These are phyloP conservation scores for Chaetops frenatus DNA, from an alignment of 2,113 vertebrate species.

Conservation along the genomic window DNA sequence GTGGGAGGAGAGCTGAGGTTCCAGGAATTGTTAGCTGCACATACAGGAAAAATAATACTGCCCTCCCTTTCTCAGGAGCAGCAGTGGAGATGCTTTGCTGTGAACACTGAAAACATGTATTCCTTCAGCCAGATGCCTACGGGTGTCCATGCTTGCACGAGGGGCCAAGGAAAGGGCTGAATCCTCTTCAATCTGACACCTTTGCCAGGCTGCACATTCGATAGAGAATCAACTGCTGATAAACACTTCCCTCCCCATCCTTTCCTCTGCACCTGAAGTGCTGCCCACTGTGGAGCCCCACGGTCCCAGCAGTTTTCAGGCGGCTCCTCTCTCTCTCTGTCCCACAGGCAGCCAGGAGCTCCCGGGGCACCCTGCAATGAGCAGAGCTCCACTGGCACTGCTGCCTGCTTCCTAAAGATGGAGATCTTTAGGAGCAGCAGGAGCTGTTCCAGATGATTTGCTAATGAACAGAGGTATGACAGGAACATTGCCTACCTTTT, in stretches of 20 bases:
- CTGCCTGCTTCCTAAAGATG: not conserved
- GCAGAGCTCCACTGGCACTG: not conserved
- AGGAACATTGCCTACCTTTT: not conserved
- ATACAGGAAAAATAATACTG: conserved; percentile 23
- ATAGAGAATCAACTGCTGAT: not conserved
- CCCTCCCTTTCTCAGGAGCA: not conserved
- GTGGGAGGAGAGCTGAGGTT: conserved; percentile 13
- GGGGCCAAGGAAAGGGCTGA: not conserved
- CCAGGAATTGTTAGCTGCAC: conserved; percentile 40
- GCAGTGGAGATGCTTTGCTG: not conserved
- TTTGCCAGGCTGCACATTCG: not conserved
- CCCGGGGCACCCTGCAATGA: accelerated
- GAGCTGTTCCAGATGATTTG: not conserved
- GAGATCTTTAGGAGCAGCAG: not conserved
- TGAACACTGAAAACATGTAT: not conserved
- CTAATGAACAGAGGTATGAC: not conserved
- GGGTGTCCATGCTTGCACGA: accelerated
- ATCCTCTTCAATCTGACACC: not conserved
- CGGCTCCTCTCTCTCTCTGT: not conserved
- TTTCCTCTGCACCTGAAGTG: not conserved
- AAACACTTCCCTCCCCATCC: not conserved
- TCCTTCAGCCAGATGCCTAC: not conserved
- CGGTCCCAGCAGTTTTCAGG: not conserved
- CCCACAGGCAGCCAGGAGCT: not conserved
- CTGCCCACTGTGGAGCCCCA: not conserved